Evolutionary conservation across 1,140 invertebrate genomes (phyloP), one percentile per base, ranked within the genome.

Genomic region (Mamestra configurata): DNA sequence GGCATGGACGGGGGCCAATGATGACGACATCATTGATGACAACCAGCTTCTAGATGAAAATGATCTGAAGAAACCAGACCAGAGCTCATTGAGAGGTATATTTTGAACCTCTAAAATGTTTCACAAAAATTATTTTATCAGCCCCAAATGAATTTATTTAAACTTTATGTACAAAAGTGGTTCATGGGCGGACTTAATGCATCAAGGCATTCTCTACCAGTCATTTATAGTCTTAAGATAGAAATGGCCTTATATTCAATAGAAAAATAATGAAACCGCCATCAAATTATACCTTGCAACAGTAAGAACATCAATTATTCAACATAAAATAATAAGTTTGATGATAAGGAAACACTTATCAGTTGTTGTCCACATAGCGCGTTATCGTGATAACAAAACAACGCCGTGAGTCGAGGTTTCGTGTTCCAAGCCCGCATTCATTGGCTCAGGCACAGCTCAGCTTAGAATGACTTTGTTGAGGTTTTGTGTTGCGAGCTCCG

Each of bases 1-100:
- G 81, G 96, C 98, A 0, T 98, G 98, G 98, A 96, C 96, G 81
- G 86, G 97, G 13, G 96, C 96, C 55, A 97, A 97, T 89, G 97
- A 98, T 89, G 96, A 97, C 84, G 98, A 98, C 59, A 95, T 98
- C 3, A 98, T 99, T 77, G 97, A 99, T 95, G 97, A 97, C 59
- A 97, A 99, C 95, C 96, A 97, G 84, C 95, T 99, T 22, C 94
- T 99, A 15, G 98, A 99, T 94, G 98, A 98, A 89, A 97, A 97
- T 79, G 99, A 99, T 94, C 95, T 98, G 55, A 96, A 97, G 79
- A 98, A 98, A 95, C 98, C 98, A 46, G 97, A 98, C 89, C 96
- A 97, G 43, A 91, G 96, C 22, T 97, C 97, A 37, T 95, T 99
- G 6, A 97, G 96, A 97, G 98, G 98, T 98, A 95, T 80, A n/a